Conservation (phyloP, 2,113 vertebrate species). For the Chinchilla lanigera region DNA sequence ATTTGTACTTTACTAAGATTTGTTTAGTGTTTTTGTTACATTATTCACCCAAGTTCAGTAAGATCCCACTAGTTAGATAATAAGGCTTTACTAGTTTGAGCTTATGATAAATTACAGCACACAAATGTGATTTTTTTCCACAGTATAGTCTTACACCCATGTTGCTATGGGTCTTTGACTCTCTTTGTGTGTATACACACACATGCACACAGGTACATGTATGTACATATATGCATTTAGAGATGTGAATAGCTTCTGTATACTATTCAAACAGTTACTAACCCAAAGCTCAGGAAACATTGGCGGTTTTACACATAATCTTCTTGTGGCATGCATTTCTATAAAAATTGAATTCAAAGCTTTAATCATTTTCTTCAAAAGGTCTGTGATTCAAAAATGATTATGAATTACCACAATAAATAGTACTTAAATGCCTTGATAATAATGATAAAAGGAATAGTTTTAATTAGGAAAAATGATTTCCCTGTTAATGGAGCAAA, state of each 20-base stretch:
- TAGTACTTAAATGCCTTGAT: neutral
- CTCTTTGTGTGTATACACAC: neutral
- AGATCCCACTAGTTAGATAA: neutral
- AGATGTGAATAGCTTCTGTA: neutral
- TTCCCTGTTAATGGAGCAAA: conserved; percentile 24
- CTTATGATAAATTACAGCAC: neutral
- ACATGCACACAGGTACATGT: neutral
- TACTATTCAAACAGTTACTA: neutral
- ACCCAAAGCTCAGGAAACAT: neutral
- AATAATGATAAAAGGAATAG: neutral
- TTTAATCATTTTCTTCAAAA: neutral
- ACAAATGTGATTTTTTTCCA: neutral
- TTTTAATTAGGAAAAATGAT: conserved; percentile 32
- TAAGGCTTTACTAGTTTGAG: conserved; percentile 2
- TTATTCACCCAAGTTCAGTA: neutral
- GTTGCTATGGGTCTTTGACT: neutral
- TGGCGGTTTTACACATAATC: neutral
- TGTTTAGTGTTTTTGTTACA: neutral
- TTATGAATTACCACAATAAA: neutral
- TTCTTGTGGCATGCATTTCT: conserved; percentile 21
- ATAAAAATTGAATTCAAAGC: neutral
- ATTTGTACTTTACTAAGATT: neutral
- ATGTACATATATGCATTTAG: neutral
- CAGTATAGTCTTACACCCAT: neutral
- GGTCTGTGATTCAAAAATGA: conserved; percentile 19